Evolutionary conservation across 2,888 invertebrate species (phyloP).

Genomic region (Camptogramma bilineatum): DNA sequence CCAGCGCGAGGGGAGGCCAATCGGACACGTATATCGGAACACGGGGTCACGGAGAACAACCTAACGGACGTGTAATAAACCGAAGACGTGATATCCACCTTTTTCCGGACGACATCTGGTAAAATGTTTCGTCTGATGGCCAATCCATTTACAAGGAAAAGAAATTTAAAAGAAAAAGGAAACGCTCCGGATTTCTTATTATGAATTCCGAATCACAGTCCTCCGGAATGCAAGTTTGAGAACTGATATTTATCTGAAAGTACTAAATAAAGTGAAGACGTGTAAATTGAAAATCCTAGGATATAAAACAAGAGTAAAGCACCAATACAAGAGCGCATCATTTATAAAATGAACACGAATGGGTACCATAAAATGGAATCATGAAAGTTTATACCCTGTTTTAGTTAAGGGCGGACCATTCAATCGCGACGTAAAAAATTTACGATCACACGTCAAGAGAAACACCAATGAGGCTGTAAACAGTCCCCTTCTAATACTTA

Average conservation of each 20-base stretch:
- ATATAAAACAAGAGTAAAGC: slow-evolving; percentile 60
- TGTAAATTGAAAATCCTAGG: slow-evolving; percentile 48
- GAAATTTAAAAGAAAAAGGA: slow-evolving; percentile 47
- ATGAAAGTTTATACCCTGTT: slow-evolving; percentile 83
- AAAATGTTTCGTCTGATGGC: slow-evolving; percentile 55
- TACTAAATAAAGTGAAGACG: slow-evolving; percentile 30
- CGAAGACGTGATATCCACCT: slow-evolving; percentile 76
- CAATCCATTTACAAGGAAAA: slow-evolving; percentile 50
- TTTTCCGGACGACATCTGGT: slow-evolving; percentile 58
- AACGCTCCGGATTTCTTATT: slow-evolving; percentile 33
- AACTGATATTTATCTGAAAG: slow-evolving; percentile 11
- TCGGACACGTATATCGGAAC: slow-evolving; percentile 72
- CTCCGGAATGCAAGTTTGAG: slow-evolving; percentile 9
- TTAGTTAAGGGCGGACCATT: slow-evolving; percentile 83
- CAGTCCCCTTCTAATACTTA: slow-evolving; percentile 74
- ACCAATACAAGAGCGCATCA: slow-evolving; percentile 66
- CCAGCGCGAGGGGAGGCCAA: slow-evolving; percentile 47
- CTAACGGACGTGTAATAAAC: slow-evolving; percentile 79
- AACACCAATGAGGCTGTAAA: slow-evolving; percentile 83
- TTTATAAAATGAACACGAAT: slow-evolving; percentile 84
- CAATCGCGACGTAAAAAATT: slow-evolving; percentile 82
- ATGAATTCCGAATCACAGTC: slow-evolving; percentile 15
- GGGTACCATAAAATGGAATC: slow-evolving; percentile 77
- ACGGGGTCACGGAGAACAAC: slow-evolving; percentile 65
- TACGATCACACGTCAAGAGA: slow-evolving; percentile 83